Percentiles rank a stretch among this genome's conserved stretches.
Conservation (phyloP, 2,888 invertebrate species). For the Tachina fera region DNA sequence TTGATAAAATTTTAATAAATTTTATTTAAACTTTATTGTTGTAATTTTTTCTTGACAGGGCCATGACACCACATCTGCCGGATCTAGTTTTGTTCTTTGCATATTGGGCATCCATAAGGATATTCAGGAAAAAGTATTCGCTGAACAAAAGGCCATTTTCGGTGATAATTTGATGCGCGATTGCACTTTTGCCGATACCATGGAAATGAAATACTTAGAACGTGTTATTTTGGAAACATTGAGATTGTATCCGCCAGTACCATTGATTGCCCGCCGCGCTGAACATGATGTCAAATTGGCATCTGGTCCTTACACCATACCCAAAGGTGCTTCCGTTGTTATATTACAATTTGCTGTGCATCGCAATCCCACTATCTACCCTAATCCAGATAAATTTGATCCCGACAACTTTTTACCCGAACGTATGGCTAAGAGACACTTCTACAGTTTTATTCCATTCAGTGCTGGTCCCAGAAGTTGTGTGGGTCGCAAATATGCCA, state of each 20-base stretch:
- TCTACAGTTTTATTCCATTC: slow-evolving; percentile 91
- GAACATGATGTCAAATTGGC: slow-evolving; percentile 86
- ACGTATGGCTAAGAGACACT: slow-evolving; percentile 89
- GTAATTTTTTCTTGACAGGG: slow-evolving; percentile 83
- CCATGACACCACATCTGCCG: slow-evolving; percentile 93
- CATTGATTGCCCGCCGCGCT: slow-evolving; percentile 89
- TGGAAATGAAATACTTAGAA: slow-evolving; percentile 92
- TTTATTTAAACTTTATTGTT: background rate
- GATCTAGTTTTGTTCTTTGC: slow-evolving; percentile 93
- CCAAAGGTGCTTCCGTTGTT: slow-evolving; percentile 88
- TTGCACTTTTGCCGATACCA: slow-evolving; percentile 89
- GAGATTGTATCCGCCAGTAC: slow-evolving; percentile 91
- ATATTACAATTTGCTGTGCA: slow-evolving; percentile 88
- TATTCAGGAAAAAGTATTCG: slow-evolving; percentile 89
- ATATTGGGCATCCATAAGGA: slow-evolving; percentile 91
- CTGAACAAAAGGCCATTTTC: slow-evolving; percentile 90
- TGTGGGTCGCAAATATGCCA: slow-evolving; percentile 92
- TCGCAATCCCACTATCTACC: slow-evolving; percentile 86
- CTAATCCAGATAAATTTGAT: slow-evolving; percentile 88
- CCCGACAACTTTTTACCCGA: slow-evolving; percentile 92
- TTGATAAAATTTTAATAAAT: background rate
- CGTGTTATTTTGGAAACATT: slow-evolving; percentile 90
- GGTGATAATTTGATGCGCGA: slow-evolving; percentile 89
- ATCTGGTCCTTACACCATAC: slow-evolving; percentile 86
- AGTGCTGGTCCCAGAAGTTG: slow-evolving; percentile 92